Percentiles rank a stretch among this genome's conserved stretches.
Conservation (phyloP, 2,113 vertebrate species). For the Cebus imitator region DNA sequence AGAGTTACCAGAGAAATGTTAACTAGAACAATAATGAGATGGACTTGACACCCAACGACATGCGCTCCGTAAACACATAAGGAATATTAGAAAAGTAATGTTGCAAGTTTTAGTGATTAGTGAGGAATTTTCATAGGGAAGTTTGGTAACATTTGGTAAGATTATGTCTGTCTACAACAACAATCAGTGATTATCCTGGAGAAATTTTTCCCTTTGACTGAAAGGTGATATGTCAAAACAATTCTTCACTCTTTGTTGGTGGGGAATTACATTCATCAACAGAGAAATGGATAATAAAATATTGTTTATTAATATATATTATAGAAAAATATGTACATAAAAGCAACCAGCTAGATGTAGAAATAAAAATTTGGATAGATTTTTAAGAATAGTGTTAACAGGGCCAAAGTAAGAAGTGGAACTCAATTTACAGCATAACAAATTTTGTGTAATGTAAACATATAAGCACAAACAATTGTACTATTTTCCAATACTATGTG, state of each 20-base stretch:
- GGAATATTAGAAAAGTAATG: neutral
- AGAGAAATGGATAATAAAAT: neutral
- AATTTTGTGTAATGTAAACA: neutral
- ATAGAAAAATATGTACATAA: neutral
- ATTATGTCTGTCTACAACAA: neutral
- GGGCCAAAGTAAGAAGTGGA: neutral
- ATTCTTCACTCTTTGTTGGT: neutral
- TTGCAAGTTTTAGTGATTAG: neutral
- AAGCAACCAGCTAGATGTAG: neutral
- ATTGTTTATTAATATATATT: neutral
- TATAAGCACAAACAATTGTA: neutral
- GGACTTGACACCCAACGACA: neutral
- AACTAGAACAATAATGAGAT: neutral
- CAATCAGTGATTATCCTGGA: neutral
- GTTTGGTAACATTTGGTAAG: neutral
- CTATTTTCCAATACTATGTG: neutral
- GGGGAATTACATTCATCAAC: neutral
- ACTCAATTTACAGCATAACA: neutral
- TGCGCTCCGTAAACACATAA: too few relatives aligned
- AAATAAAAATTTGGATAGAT: neutral
- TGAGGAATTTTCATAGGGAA: neutral
- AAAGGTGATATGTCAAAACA: neutral
- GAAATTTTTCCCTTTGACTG: neutral
- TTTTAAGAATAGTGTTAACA: neutral
- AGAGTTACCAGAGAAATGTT: neutral